phyloP scores from a whole-genome alignment of 2,888 invertebrate species.

The Dynastes maya region DNA sequence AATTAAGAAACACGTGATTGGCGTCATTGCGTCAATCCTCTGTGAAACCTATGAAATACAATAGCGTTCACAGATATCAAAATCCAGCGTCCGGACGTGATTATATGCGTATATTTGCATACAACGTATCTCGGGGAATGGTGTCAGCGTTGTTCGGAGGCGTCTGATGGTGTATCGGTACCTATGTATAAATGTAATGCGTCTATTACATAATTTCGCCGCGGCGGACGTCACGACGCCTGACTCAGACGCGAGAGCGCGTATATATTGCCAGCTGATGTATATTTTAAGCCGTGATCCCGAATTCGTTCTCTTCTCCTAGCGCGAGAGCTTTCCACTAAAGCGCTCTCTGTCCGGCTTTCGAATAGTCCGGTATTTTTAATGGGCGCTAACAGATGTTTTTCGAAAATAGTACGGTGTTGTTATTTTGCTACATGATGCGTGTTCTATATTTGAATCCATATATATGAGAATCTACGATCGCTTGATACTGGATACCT shows the following conservation, averaged over 20 bases:
- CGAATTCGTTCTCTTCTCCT: conserved; percentile 24
- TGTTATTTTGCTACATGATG: conserved; percentile 59
- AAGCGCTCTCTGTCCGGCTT: conserved; percentile 54
- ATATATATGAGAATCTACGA: conserved; percentile 1
- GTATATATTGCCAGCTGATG: conserved; percentile 63
- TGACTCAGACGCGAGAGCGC: conserved; percentile 61
- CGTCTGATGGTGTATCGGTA: conserved; percentile 22
- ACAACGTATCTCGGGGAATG: conserved; percentile 46
- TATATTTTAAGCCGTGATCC: conserved; percentile 66
- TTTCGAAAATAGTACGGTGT: conserved; percentile 60
- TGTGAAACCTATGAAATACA: background rate
- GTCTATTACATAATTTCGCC: conserved; percentile 48
- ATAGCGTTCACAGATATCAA: background rate
- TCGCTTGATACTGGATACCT: conserved; percentile 9
- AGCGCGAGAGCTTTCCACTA: background rate
- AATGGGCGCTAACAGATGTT: conserved; percentile 67
- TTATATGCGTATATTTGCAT: background rate
- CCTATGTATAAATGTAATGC: conserved; percentile 34
- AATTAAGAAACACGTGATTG: too few species aligned
- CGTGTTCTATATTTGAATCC: conserved; percentile 53
- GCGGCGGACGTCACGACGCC: conserved; percentile 57
- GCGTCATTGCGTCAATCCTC: background rate
- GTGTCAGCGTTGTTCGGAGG: conserved; percentile 49
- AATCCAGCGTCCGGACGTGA: conserved; percentile 10
- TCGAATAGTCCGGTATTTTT: conserved; percentile 61